Evolutionary conservation across 2,113 vertebrate species (phyloP), one percentile per base, ranked within the genome.

Genomic region (Chunga burmeisteri): DNA sequence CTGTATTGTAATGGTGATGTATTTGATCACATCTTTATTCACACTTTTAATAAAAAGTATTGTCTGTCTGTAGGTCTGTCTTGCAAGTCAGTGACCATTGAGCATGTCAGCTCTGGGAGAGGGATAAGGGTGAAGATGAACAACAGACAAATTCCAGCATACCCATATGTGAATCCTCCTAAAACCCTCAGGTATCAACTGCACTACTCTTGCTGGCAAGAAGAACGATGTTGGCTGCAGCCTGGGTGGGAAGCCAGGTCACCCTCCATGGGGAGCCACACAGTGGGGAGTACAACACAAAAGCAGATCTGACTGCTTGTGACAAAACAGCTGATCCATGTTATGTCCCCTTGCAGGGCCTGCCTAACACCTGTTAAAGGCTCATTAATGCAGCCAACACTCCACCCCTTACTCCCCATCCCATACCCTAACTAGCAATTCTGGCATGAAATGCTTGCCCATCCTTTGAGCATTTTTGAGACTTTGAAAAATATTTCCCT

Each of bases 241-340:
- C 5, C 22, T 26, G 47, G 20, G 30, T 7, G 38, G 66, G 55
- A 16, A 55, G 25, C 46, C 49, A 18, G 46, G 61, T 27, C 32
- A 55, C 40, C 13, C 13, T 52, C 36, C 0, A 0, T 26, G n/a
- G 36, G 36, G 21, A 80, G 4, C 9, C 30, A 2, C 18, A 1
- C 1, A 0, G 3, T 13, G 17, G 17, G 19, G 10, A 73, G 3
- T 8, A 21, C 13, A 40, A 6, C 16, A 21, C 29, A 42, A 38
- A 81, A 63, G 3, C 42, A 16, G 17, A 13, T 23, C n/a, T 18
- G 8, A 9, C 10, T 42, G 15, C 30, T 30, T 53, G 26, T 21
- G 40, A 32, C 49, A 70, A 32, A 63, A 5, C 26, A 79, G 23
- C 19, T 32, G 50, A 32, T 67, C 34, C 13, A 7, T 13, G 7